Base-by-base conservation (phyloP, 2,888 invertebrate genomes). In the Heteromurus nitidus region DNA sequence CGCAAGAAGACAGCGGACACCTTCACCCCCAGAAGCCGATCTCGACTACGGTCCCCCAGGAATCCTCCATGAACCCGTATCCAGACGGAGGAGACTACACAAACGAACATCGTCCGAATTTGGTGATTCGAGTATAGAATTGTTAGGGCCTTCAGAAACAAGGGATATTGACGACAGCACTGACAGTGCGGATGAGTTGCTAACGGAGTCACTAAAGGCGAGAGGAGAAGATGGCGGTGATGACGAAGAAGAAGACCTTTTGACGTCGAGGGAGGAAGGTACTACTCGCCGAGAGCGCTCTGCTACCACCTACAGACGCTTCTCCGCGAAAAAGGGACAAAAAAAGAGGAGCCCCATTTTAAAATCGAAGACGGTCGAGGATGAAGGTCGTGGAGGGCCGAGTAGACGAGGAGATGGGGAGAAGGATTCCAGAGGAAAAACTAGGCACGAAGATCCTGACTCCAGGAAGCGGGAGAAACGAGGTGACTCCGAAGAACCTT, bases 121-220 rank as follows among this genome's bases (percentile, higher is more conserved):
- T 26, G 85, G 84, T 18, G 86, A 86, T 42, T 69, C 74, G 26
- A 80, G 81, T 65, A 44, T 86, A 31, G 84, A 85, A 28, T 58
- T 86, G 30, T 70, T 86, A 18, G 86, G 86, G 11, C 79, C 81
- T 24, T 20, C 44, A 1, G 67, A 47, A 0, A 47, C 42, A 31
- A 36, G 60, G 11, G 74, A 81, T 24, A 50, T 53, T 7, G 81
- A 84, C 18, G 42, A 80, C 36, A 50, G 58, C 31, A 83, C 42
- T 36, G 80, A 83, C 22, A 58, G 62, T 3, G 72, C 76, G 1
- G 82, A 80, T 31, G 80, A 82, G 20, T 22, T 84, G 13, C 50
- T 84, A 0, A 62, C 79, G 5, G 72, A 83, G 26, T 70, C 75
- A 7, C 64, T 82, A 22, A n/a, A n/a, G n/a, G n/a, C n/a, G n/a